Percentiles rank a stretch among this genome's conserved stretches.
These are phyloP conservation scores for Cryptoleucopteryx plumbea DNA, from an alignment of 2,113 vertebrate genomes.

Conservation along the genomic window DNA sequence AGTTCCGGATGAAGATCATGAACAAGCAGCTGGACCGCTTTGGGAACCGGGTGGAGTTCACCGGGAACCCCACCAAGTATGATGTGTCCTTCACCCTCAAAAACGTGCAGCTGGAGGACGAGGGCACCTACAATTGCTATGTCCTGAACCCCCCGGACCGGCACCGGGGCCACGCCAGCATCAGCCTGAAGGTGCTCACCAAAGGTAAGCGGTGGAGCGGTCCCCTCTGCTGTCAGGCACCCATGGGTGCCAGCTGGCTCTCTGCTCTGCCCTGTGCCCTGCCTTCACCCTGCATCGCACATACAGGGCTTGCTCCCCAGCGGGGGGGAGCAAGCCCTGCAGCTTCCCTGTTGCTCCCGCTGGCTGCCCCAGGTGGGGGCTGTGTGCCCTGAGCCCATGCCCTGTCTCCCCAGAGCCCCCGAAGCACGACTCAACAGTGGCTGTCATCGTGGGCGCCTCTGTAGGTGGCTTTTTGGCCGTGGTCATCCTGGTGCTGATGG, in stretches of 20 bases:
- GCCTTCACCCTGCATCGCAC: background rate
- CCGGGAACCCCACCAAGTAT: constrained; percentile 88
- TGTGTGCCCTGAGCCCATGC: background rate
- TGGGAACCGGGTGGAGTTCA: constrained; percentile 86
- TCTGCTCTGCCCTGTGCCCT: background rate
- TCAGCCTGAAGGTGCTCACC: constrained; percentile 82
- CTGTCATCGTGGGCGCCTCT: constrained; percentile 89
- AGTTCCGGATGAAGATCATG: constrained; percentile 84
- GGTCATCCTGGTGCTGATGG: constrained; percentile 91
- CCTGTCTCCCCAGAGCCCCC: constrained; percentile 79
- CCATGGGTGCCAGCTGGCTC: background rate
- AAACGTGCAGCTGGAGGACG: constrained; percentile 83
- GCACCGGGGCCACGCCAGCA: constrained; percentile 80
- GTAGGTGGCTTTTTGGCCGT: constrained; percentile 91
- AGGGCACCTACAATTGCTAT: constrained; percentile 89
- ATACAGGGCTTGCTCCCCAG: background rate
- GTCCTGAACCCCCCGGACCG: constrained; percentile 93
- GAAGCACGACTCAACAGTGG: constrained; percentile 90
- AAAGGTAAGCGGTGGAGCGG: constrained; percentile 75
- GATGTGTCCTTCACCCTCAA: constrained; percentile 89
- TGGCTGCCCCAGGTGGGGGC: background rate
- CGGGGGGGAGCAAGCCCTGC: background rate
- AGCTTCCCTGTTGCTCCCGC: accelerated
- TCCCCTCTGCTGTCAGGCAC: background rate
- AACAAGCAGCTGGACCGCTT: constrained; percentile 80